These are phyloP conservation scores for Acanthopleura granulata DNA, from an alignment of 2,888 invertebrate species.

Conservation along the genomic window DNA sequence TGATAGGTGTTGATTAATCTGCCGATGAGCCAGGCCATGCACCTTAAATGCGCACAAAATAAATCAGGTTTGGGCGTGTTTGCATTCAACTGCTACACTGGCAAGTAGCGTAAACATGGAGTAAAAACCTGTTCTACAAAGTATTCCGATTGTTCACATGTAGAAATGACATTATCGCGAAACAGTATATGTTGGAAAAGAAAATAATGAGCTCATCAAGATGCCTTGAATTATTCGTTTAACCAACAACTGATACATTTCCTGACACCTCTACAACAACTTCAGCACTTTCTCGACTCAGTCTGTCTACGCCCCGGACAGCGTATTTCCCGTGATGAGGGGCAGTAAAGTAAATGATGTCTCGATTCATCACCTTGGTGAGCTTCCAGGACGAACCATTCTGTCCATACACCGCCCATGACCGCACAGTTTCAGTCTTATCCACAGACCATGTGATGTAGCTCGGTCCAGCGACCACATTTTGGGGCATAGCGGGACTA, in stretches of 20 bases:
- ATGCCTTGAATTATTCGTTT: too few relatives aligned
- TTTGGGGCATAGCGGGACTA: slow-evolving; percentile 30
- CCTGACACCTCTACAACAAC: slow-evolving; percentile 22
- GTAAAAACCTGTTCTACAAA: too few relatives aligned
- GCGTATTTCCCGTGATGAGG: slow-evolving; percentile 31
- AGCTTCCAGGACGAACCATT: slow-evolving; percentile 37
- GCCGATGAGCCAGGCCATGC: too few relatives aligned
- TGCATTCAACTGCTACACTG: too few relatives aligned
- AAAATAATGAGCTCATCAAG: too few relatives aligned
- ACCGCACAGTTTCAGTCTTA: slow-evolving; percentile 29
- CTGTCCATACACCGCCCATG: slow-evolving; percentile 42
- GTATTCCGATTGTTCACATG: too few relatives aligned
- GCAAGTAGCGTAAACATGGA: too few relatives aligned
- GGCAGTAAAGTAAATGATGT: slow-evolving; percentile 31
- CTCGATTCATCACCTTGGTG: slow-evolving; percentile 29
- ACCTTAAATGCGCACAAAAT: too few relatives aligned
- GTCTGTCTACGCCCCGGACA: slow-evolving; percentile 30
- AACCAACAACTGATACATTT: neutral
- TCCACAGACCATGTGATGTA: slow-evolving; percentile 39
- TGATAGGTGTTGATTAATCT: too few relatives aligned
- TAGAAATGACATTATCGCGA: too few relatives aligned
- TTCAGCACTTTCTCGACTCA: slow-evolving; percentile 29
- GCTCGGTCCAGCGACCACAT: slow-evolving; percentile 29
- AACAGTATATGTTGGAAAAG: too few relatives aligned
- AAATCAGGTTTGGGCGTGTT: too few relatives aligned